These are phyloP conservation scores for Tinea pellionella DNA, from an alignment of 2,888 invertebrate species.

Conservation along the genomic window DNA sequence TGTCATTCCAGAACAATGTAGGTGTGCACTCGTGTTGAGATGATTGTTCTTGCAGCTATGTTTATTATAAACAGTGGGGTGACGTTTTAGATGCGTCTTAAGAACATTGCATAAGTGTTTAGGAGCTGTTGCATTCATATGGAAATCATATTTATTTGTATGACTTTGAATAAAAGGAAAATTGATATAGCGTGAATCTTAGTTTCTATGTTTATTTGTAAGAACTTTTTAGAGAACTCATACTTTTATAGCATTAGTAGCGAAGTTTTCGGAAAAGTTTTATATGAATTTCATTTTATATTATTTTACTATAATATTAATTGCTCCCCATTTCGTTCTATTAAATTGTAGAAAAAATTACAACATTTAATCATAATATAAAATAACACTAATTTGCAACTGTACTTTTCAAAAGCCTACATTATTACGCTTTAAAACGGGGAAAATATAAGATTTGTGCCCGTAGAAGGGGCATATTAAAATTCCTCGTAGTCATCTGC, in stretches of 20 bases:
- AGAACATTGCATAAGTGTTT: conserved; percentile 3
- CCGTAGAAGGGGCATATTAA: conserved; percentile 25
- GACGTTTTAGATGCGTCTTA: conserved; percentile 24
- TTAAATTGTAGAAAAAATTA: not conserved
- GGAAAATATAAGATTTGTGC: not conserved
- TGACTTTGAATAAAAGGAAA: not conserved
- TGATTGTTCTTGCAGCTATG: conserved; percentile 16
- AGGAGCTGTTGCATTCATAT: not conserved
- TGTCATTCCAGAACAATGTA: not conserved
- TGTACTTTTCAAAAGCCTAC: not conserved
- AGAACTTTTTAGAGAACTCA: no score
- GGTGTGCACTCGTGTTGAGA: not conserved
- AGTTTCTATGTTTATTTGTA: no score
- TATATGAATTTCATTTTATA: no score
- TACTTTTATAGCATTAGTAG: no score
- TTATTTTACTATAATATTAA: no score
- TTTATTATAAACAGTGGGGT: conserved; percentile 35
- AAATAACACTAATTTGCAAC: conserved; percentile 12
- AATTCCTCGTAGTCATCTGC: conserved; percentile 23
- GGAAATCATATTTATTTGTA: conserved; percentile 9
- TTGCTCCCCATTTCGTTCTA: no score
- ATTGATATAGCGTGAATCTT: not conserved
- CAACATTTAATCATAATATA: conserved; percentile 5
- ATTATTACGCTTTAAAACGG: not conserved
- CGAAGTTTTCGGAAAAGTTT: no score